Evolutionary conservation across 2,888 invertebrate species (phyloP).

Genomic region (Melinaea menophilus): DNA sequence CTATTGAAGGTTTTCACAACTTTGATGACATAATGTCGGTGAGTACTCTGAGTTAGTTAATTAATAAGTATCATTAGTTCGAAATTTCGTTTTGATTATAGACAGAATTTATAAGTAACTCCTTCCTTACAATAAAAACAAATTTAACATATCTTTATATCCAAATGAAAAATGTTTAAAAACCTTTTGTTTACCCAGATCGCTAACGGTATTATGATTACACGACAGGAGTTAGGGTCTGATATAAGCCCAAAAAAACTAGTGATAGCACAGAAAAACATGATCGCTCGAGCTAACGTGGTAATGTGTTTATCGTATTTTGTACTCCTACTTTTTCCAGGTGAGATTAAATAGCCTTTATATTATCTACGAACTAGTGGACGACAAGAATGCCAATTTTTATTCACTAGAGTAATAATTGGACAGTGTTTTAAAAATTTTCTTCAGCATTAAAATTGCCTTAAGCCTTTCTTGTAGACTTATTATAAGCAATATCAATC

Average conservation of each 20-base stretch:
- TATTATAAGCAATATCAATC: slow-evolving; percentile 6
- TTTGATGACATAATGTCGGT: slow-evolving; percentile 59
- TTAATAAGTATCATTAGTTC: slow-evolving; percentile 6
- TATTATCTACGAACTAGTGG: neutral
- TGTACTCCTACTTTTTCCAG: neutral
- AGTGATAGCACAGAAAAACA: slow-evolving; percentile 75
- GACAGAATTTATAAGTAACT: neutral
- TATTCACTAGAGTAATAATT: too few species aligned
- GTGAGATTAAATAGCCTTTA: neutral
- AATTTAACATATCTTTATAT: too few species aligned
- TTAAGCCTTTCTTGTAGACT: neutral
- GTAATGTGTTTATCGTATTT: slow-evolving; percentile 35
- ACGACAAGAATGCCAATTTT: too few species aligned
- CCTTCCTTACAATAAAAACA: too few species aligned
- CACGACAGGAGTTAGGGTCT: slow-evolving; percentile 76
- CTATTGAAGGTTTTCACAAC: slow-evolving; percentile 55
- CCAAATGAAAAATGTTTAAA: neutral
- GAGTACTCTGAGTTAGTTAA: slow-evolving; percentile 30
- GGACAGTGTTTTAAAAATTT: too few species aligned
- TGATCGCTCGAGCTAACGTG: slow-evolving; percentile 70
- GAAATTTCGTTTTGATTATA: slow-evolving; percentile 8
- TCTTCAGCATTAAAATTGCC: too few species aligned
- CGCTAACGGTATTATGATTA: slow-evolving; percentile 83
- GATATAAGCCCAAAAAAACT: slow-evolving; percentile 72
- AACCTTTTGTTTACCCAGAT: slow-evolving; percentile 43